Percentiles rank a stretch among this genome's conserved stretches.
These are phyloP conservation scores for Paradoxurus hermaphroditus DNA, from an alignment of 2,113 vertebrate species.

Conservation along the genomic window DNA sequence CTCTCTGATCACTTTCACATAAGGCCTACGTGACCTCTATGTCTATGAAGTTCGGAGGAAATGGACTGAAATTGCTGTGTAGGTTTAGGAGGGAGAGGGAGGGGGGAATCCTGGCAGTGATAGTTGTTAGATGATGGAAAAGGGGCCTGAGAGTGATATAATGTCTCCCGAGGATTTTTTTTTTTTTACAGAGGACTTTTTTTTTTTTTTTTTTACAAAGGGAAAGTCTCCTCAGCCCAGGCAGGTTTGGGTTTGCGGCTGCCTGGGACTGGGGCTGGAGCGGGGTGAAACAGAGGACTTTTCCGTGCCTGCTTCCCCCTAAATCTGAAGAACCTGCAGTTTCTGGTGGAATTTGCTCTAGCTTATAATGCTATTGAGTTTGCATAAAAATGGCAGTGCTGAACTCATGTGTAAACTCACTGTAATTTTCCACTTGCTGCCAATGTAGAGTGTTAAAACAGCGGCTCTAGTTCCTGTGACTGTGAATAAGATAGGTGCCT, in stretches of 20 bases:
- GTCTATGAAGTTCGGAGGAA: slow-evolving; percentile 38
- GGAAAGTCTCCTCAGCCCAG: neutral
- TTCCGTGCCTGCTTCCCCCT: neutral
- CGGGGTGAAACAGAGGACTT: neutral
- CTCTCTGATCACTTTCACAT: slow-evolving; percentile 19
- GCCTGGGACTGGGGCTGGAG: neutral
- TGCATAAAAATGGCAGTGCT: slow-evolving; percentile 23
- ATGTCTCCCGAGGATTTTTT: neutral
- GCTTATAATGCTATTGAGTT: neutral
- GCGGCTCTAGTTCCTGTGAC: neutral
- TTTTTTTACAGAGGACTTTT: slow-evolving; percentile 25
- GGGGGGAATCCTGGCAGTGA: neutral
- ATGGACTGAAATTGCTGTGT: neutral
- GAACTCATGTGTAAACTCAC: slow-evolving; percentile 30
- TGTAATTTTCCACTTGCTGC: slow-evolving; percentile 47
- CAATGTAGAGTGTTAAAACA: slow-evolving; percentile 25
- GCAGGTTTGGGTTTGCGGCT: neutral
- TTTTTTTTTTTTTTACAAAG: no score
- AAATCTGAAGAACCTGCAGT: slow-evolving; percentile 27
- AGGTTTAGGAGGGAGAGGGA: neutral
- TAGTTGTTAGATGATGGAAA: neutral
- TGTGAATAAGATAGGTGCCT: slow-evolving; percentile 38
- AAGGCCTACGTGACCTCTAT: neutral
- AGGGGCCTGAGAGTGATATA: neutral
- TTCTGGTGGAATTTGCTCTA: slow-evolving; percentile 45